Evolutionary conservation across 2,888 invertebrate genomes (phyloP), one percentile per base, ranked within the genome.

Genomic region (Minunthozetes semirufus): DNA sequence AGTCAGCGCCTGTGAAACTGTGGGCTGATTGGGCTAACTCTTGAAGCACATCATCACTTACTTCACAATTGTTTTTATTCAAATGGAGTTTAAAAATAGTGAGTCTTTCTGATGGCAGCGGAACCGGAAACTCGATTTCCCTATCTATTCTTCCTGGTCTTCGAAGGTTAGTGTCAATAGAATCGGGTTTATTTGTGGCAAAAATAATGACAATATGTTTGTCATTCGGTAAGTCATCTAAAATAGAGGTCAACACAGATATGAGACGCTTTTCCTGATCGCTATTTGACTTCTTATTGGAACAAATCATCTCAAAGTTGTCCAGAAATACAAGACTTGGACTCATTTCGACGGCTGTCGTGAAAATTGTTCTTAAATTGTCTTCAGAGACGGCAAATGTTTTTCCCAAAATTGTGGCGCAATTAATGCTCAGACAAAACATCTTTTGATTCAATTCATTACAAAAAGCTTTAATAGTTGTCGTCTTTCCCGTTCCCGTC

Each of bases 1-100:
- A 85, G 86, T 99, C 96, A 5, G 94, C 95, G 17, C 96, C 98
- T 48, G 97, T 97, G 85, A 90, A 98, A 0, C 98, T 98, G 0
- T 98, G 98, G 9, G 95, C 95, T 72, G 90, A 86, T 80, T 89
- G 88, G 29, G 95, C 94, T 77, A 98, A 84, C 72, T 85, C 84
- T 75, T 87, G 85, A 80, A 89, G 88, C 82, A 90, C 88, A 79
- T 96, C 87, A 80, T 89, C 88, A 1, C 88, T 84, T 76, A 87
- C 85, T 66, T 95, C 83, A 73, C 87, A 87, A 75, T 95, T 84
- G 73, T 88, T 87, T 75, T 87, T 86, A 80, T 92, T 90, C 76
- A 94, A 85, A n/a, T n/a, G n/a, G 4, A 88, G 86, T 79, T 85
- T 82, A 72, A 97, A 83, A 77, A 97, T 96, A 80, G 91, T 89